Evolutionary conservation across 2,113 vertebrate species (phyloP).

Genomic region (Myrmophylax atrothorax): DNA sequence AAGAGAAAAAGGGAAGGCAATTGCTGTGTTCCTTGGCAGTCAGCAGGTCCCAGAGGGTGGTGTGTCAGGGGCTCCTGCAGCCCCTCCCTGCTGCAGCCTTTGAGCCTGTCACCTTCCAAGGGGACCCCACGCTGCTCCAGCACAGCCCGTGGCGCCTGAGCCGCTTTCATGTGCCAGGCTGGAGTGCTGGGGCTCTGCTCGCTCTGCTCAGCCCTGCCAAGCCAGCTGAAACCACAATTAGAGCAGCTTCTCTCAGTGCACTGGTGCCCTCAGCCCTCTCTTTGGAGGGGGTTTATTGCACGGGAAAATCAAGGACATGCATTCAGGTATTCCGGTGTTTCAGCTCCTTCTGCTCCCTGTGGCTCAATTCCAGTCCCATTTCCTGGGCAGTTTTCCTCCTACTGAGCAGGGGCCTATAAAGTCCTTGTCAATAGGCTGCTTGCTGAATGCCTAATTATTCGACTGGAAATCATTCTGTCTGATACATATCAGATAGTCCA

Average conservation of each 20-base stretch:
- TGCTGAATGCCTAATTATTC: background rate
- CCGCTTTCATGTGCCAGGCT: slow-evolving; percentile 30
- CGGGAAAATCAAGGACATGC: background rate
- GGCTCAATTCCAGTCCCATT: slow-evolving; percentile 2
- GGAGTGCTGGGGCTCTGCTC: slow-evolving; percentile 72
- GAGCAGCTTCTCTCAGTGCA: background rate
- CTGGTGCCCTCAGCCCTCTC: background rate
- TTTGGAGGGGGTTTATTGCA: background rate
- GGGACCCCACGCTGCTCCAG: slow-evolving; percentile 80
- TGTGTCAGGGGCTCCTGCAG: slow-evolving; percentile 37
- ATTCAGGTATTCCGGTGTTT: rapidly evolving
- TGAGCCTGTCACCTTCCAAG: slow-evolving; percentile 76
- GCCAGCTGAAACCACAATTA: slow-evolving; percentile 60
- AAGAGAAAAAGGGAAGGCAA: background rate
- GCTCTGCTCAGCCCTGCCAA: slow-evolving; percentile 77
- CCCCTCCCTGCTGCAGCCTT: slow-evolving; percentile 68
- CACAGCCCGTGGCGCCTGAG: too few species aligned
- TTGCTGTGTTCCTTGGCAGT: slow-evolving; percentile 30
- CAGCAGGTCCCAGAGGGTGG: slow-evolving; percentile 26
- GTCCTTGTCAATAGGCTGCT: background rate
- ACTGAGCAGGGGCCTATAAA: slow-evolving; percentile 8
- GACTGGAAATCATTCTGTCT: background rate
- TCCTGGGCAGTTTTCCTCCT: background rate
- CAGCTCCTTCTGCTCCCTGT: background rate
- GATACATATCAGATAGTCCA: background rate